A percentile compares a stretch with the other conserved stretches of the same genome.
Conservation (phyloP, 2,888 invertebrate genomes). For the Cerceris rybyensis region DNA sequence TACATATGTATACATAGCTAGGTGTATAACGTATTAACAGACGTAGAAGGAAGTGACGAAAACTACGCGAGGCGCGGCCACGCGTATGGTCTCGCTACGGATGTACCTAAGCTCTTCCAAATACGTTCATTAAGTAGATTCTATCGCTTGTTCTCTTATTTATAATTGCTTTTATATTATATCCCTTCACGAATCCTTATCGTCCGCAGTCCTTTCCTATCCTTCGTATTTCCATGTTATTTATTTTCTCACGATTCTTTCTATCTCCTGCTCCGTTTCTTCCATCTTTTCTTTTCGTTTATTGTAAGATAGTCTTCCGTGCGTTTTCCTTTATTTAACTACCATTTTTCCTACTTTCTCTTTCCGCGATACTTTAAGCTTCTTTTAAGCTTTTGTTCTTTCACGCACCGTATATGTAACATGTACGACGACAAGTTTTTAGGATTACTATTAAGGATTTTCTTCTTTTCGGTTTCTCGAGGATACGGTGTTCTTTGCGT, state of each 20-base stretch:
- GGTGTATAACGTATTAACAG: constrained; percentile 47
- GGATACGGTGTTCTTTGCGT: not conserved
- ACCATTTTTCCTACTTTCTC: not conserved
- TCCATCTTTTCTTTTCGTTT: constrained; percentile 9
- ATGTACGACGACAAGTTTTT: constrained; percentile 51
- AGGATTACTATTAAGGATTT: constrained; percentile 33
- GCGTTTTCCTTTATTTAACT: constrained; percentile 44
- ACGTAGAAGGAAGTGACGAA: constrained; percentile 58
- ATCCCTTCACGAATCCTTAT: constrained; percentile 58
- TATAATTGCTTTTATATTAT: constrained; percentile 71
- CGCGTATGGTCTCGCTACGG: constrained; percentile 65
- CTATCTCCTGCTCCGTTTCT: not conserved
- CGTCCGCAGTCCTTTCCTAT: constrained; percentile 49
- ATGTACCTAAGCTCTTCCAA: constrained; percentile 71
- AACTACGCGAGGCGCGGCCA: constrained; percentile 66
- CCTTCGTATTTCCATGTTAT: constrained; percentile 37
- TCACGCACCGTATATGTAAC: constrained; percentile 34
- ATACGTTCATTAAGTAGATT: constrained; percentile 53
- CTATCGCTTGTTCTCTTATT: constrained; percentile 66
- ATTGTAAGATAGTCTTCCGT: constrained; percentile 59
- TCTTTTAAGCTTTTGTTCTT: constrained; percentile 9
- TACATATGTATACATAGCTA: constrained; percentile 50
- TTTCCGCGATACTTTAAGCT: not conserved
- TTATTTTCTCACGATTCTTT: constrained; percentile 44
- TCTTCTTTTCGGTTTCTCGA: constrained; percentile 33